Percentiles rank a stretch among this genome's conserved stretches.
phyloP scores from a whole-genome alignment of 2,888 invertebrate species.

The Trissolcus japonicus region DNA sequence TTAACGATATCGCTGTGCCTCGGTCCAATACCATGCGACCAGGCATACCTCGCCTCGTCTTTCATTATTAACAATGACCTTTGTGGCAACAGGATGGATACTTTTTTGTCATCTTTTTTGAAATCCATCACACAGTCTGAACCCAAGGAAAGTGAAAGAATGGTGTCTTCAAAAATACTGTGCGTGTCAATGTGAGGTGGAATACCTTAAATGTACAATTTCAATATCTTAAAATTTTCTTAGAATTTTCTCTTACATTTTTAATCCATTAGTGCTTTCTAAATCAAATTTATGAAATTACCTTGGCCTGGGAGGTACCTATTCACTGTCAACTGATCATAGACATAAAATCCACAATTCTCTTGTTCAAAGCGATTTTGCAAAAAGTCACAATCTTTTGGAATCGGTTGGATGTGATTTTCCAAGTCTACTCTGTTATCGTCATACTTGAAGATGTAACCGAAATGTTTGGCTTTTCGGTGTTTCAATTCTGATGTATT shows the following conservation, averaged over 20 bases:
- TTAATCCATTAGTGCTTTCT: too few species aligned
- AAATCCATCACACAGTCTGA: conserved; percentile 94
- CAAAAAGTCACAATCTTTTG: conserved; percentile 82
- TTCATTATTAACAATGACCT: conserved; percentile 89
- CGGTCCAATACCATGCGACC: conserved; percentile 93
- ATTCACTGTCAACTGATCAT: conserved; percentile 92
- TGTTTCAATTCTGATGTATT: conserved; percentile 81
- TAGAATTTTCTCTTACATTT: neutral
- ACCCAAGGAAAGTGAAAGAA: conserved; percentile 90
- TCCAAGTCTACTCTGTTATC: conserved; percentile 89
- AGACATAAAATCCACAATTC: conserved; percentile 77
- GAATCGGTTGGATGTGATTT: conserved; percentile 84
- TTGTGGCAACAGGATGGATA: conserved; percentile 82
- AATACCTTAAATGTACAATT: conserved; percentile 82
- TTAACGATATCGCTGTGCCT: conserved; percentile 87
- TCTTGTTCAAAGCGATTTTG: conserved; percentile 79
- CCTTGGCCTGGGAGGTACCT: conserved; percentile 91
- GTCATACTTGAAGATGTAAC: conserved; percentile 93
- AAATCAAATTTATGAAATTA: conserved; percentile 61
- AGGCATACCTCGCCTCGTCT: conserved; percentile 87
- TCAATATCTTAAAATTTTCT: too few species aligned
- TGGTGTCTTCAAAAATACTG: conserved; percentile 92
- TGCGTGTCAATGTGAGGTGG: conserved; percentile 97
- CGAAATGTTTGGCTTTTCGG: conserved; percentile 91
- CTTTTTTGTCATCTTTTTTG: conserved; percentile 80